Percentiles rank a stretch among this genome's conserved stretches.
These are phyloP conservation scores for Seriola aureovittata DNA, from an alignment of 2,113 vertebrate genomes.

Conservation along the genomic window DNA sequence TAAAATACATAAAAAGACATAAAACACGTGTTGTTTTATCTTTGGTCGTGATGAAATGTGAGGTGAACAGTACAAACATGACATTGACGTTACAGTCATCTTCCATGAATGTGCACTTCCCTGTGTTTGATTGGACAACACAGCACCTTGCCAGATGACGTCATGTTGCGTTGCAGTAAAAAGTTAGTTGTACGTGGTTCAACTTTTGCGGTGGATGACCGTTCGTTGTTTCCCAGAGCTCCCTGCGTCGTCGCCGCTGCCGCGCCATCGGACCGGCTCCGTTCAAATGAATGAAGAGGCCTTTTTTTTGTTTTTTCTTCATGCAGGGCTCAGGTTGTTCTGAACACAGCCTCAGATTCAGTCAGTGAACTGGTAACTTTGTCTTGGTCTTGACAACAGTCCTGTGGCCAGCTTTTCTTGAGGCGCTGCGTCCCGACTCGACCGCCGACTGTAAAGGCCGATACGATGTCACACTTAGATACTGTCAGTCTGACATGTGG, in stretches of 20 bases:
- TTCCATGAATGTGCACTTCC: not conserved
- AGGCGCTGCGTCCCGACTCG: not conserved
- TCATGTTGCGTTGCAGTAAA: not conserved
- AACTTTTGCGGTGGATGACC: not conserved
- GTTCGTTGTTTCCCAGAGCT: not conserved
- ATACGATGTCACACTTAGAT: not conserved
- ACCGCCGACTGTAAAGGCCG: not conserved
- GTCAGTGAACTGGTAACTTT: not conserved
- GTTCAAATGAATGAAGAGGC: not conserved
- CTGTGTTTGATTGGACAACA: not conserved
- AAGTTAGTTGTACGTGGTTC: not conserved
- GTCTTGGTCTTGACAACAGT: not conserved
- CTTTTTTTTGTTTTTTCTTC: not conserved
- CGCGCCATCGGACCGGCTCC: not conserved
- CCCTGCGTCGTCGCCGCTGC: not conserved
- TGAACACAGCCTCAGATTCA: not conserved
- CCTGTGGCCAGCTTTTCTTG: not conserved
- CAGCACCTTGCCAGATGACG: not conserved
- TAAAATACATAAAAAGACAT: no score
- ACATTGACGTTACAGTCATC: not conserved
- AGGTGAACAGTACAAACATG: not conserved
- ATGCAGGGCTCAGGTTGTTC: not conserved
- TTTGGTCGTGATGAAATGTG: not conserved
- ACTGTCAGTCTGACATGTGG: not conserved
- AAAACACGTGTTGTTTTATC: no score